phyloP scores from a whole-genome alignment of 2,113 vertebrate genomes.

The Dunckerocampus dactyliophorus region DNA sequence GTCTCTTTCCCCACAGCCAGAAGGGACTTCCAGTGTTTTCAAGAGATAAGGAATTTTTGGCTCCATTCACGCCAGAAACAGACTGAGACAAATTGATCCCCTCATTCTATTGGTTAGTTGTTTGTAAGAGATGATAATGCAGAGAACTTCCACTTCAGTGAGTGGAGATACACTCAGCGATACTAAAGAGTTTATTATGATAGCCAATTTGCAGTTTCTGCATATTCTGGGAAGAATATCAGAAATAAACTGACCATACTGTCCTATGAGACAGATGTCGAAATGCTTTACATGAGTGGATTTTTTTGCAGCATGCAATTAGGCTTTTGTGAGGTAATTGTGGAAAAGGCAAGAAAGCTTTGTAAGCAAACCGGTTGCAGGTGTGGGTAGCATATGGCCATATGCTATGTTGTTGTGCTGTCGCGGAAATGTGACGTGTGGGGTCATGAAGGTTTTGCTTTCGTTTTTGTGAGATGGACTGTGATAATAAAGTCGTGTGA shows the following conservation, averaged over 20 bases:
- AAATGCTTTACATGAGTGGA: conserved; percentile 24
- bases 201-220: conserved; percentile 15
- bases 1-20: conserved; percentile 46
- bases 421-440: too few species aligned
- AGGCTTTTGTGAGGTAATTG: conserved; percentile 41
- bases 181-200: conserved; percentile 27
- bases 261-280: conserved; percentile 28
- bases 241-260: conserved; percentile 25
- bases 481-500: too few species aligned
- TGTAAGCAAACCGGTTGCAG: conserved; percentile 48
- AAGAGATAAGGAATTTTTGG: conserved; percentile 64
- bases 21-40: conserved; percentile 62
- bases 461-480: too few species aligned
- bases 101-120: conserved; percentile 49
- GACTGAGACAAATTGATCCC: conserved; percentile 61
- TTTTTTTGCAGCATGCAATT: conserved; percentile 41
- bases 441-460: too few species aligned
- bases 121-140: conserved; percentile 59
- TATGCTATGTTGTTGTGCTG: too few species aligned
- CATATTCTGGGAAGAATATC: conserved; percentile 20
- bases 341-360: conserved; percentile 32
- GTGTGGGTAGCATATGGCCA: too few species aligned
- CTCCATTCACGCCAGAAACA: conserved; percentile 49
- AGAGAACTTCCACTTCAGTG: conserved; percentile 25
- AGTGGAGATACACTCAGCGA: conserved; percentile 50